These are phyloP conservation scores for Cephonodes hylas DNA, from an alignment of 2,888 invertebrate species.

Conservation along the genomic window DNA sequence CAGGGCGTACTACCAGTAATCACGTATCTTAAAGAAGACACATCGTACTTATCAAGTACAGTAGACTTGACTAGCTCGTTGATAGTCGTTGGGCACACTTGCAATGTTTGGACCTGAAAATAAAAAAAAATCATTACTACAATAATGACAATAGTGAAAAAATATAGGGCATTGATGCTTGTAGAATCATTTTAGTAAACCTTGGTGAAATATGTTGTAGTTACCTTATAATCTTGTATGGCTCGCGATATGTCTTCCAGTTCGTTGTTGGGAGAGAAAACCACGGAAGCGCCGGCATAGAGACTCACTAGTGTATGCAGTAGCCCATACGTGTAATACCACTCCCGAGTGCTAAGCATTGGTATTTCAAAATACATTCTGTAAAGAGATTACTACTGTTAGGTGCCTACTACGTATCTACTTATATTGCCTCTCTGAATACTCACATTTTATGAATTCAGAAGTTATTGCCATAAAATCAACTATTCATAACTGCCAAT, in stretches of 20 bases:
- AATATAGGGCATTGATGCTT: no score
- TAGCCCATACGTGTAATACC: constrained; percentile 29
- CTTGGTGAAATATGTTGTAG: not conserved
- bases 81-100: constrained; percentile 27
- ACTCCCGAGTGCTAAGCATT: constrained; percentile 27
- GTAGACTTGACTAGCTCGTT: constrained; percentile 30
- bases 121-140: no score
- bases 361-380: not conserved
- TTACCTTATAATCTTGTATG: constrained; percentile 34
- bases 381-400: not conserved
- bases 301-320: constrained; percentile 15
- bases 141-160: no score
- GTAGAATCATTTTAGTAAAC: no score
- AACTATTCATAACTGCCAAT: no score
- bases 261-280: constrained; percentile 19
- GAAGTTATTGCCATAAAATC: no score
- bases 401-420: no score
- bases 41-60: constrained; percentile 26
- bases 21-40: constrained; percentile 27
- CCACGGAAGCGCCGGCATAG: constrained; percentile 19
- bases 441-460: no score
- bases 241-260: constrained; percentile 22
- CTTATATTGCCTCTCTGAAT: no score
- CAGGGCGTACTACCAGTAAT: constrained; percentile 31
- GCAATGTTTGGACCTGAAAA: constrained; percentile 27